Base-by-base conservation (phyloP, 2,888 invertebrate species). In the Tuberolachnus salignus region DNA sequence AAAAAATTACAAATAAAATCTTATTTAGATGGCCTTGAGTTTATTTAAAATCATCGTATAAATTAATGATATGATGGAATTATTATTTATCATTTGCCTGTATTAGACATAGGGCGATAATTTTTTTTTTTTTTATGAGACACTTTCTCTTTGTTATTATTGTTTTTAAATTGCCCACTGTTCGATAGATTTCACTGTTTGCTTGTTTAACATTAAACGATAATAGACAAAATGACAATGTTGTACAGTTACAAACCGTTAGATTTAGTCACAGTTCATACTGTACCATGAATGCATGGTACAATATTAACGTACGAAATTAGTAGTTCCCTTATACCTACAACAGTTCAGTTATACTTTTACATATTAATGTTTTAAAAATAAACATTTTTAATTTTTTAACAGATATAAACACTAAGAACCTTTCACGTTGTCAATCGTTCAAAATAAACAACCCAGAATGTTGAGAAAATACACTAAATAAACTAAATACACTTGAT, bases 71-170 rank as follows among this genome's bases (percentile, higher is more conserved):
- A 49, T 11, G n/a, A 1, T 69, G n/a, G 19, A 66, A 66, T 66
- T 34, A 69, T n/a, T 67, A 66, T 46, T 66, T 16, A 66, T 1
- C 6, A 34, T 34, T 4, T 34, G 34, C 34, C 6, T 34, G 34
- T 34, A 34, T 34, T 6, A 34, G 34, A 34, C 34, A 34, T 34
- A 4, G 34, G 34, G 6, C 34, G 6, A 34, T 34, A 4, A 4
- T 34, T 34, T 34, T 34, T 34, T 34, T 34, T 34, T 23, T 61
- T 1, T 73, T 63, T 63, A 11, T n/a, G 19, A 51, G 34, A 51
- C 13, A 55, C 73, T 63, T 73, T 73, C 63, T 21, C 51, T 63
- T 51, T 73, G 1, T 42, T 21, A 42, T 63, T 63, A 51, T 73
- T 63, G 9, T 44, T 57, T 57, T 34, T 49, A 57, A 26, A 34